Conservation (phyloP, 1,140 invertebrate species). For the Sarcophaga bullata region DNA sequence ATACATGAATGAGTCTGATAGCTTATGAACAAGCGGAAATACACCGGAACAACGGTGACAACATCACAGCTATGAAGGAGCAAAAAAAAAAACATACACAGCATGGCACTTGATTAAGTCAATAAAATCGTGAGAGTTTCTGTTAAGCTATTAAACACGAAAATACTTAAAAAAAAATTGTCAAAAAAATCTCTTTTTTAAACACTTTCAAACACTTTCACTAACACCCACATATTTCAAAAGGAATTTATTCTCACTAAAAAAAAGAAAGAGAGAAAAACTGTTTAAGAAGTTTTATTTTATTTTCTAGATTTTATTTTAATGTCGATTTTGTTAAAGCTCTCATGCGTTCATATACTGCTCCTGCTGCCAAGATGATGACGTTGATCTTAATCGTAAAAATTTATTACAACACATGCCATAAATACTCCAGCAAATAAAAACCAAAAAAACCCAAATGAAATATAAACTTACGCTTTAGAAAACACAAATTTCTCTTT, state of each 20-base stretch:
- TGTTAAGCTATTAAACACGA: not conserved
- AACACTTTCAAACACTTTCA: not conserved
- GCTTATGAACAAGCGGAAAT: not conserved
- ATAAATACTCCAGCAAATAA: conserved; percentile 20
- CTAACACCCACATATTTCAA: not conserved
- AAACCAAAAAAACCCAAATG: conserved; percentile 23
- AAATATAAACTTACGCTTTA: conserved; percentile 19
- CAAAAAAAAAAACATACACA: not conserved
- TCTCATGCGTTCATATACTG: too few relatives aligned
- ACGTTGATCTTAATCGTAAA: conserved; percentile 36
- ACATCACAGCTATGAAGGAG: not conserved
- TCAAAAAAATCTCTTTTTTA: not conserved
- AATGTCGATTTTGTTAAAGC: too few relatives aligned
- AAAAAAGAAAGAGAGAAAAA: not conserved
- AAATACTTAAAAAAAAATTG: not conserved
- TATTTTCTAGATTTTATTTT: not conserved
- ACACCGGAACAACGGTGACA: conserved; percentile 9
- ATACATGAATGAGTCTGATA: not conserved
- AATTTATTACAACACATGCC: conserved; percentile 34
- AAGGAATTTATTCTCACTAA: not conserved
- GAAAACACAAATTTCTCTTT: not conserved
- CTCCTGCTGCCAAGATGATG: not conserved
- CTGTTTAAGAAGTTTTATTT: conserved; percentile 26
- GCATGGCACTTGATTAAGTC: conserved; percentile 29
- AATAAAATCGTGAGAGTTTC: conserved; percentile 33